A percentile compares a stretch with the other conserved stretches of the same genome.
Evolutionary conservation across 2,888 invertebrate species (phyloP).

Genomic region (Ophonus ardosiacus): DNA sequence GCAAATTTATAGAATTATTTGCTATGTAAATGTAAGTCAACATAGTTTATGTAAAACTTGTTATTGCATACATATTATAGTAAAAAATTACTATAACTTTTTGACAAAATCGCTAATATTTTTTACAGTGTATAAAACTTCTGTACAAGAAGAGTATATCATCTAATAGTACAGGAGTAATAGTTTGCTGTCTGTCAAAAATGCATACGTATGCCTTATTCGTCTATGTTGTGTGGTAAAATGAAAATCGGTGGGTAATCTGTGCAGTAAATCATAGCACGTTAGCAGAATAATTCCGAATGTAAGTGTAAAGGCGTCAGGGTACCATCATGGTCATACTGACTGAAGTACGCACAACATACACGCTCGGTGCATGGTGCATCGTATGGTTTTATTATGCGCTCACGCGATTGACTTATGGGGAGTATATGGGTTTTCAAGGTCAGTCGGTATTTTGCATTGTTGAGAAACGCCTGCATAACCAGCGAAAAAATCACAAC

Average conservation of each 20-base stretch:
- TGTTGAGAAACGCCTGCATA: slow-evolving; percentile 38
- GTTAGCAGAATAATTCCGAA: slow-evolving; percentile 7
- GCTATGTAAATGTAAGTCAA: no score
- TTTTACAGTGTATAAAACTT: no score
- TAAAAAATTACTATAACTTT: no score
- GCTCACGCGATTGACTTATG: slow-evolving; percentile 49
- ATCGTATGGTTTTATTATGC: slow-evolving; percentile 33
- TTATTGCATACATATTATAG: no score
- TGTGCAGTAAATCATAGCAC: neutral
- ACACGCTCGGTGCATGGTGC: neutral
- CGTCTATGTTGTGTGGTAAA: neutral
- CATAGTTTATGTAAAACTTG: no score
- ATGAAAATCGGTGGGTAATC: neutral
- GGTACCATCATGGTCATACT: slow-evolving; percentile 54
- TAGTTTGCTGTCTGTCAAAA: no score
- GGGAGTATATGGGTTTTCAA: slow-evolving; percentile 52
- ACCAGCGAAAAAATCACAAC: slow-evolving; percentile 28
- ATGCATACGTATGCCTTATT: no score
- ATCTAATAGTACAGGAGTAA: no score
- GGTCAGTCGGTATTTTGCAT: slow-evolving; percentile 32
- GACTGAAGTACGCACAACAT: neutral
- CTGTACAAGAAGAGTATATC: no score
- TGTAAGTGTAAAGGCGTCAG: slow-evolving; percentile 14
- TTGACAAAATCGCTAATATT: no score
- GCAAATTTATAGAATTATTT: no score